phyloP scores from a whole-genome alignment of 1,140 invertebrate species.

The Geopemphigus sp. region DNA sequence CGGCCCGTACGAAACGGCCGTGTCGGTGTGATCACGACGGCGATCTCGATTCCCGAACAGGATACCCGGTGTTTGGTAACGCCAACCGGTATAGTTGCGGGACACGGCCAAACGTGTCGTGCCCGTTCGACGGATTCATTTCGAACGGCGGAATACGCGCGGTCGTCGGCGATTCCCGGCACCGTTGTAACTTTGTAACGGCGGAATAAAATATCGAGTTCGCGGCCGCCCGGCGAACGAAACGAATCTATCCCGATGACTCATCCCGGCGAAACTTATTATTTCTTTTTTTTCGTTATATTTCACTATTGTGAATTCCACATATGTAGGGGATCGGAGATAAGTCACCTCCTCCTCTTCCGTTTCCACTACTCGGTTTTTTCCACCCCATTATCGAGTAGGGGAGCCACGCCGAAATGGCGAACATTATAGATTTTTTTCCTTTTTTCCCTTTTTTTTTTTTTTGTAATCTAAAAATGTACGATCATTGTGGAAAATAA shows the following conservation, averaged over 20 bases:
- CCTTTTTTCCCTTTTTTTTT: constrained; percentile 10
- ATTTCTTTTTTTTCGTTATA: constrained; percentile 10
- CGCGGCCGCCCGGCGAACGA: neutral
- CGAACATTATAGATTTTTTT: constrained; percentile 28
- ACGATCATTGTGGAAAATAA: constrained; percentile 20
- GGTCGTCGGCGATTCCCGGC: too few relatives aligned
- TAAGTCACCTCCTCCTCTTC: constrained; percentile 34
- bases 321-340: constrained; percentile 14
- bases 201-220: too few relatives aligned
- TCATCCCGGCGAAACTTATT: constrained; percentile 19
- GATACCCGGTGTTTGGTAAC: too few relatives aligned
- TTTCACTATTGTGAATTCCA: constrained; percentile 23
- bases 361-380: too few relatives aligned
- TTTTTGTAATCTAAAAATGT: constrained; percentile 35
- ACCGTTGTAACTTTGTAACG: too few relatives aligned
- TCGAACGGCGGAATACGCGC: too few relatives aligned
- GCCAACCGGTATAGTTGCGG: too few relatives aligned
- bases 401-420: constrained; percentile 11
- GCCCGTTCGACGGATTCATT: too few relatives aligned
- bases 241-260: neutral
- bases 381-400: constrained; percentile 20
- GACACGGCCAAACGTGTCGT: too few relatives aligned
- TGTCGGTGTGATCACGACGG: too few relatives aligned
- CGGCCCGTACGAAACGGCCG: too few relatives aligned
- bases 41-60: too few relatives aligned